phyloP scores from a whole-genome alignment of 2,113 vertebrate genomes.

The Etia nguti region DNA sequence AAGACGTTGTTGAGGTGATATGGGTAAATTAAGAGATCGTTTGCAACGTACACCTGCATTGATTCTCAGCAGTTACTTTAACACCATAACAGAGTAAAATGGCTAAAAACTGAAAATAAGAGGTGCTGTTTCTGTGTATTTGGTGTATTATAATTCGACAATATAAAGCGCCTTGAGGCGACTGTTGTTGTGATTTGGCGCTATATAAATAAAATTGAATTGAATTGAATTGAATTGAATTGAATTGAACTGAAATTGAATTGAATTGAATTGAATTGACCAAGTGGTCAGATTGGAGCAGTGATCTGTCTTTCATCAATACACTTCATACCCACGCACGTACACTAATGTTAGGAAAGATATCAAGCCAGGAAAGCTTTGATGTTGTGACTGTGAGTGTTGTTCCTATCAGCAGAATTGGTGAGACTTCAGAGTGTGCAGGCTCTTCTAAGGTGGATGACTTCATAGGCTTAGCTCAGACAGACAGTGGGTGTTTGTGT shows the following conservation, averaged over 20 bases:
- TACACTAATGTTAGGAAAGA: background rate
- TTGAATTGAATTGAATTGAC: too few relatives aligned
- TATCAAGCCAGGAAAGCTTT: conserved; percentile 25
- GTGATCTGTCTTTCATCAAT: background rate
- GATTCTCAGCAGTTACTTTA: background rate
- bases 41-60: background rate
- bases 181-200: too few relatives aligned
- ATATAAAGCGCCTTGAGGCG: too few relatives aligned
- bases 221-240: too few relatives aligned
- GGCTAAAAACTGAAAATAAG: background rate
- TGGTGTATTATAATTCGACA: background rate
- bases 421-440: background rate
- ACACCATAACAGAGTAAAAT: background rate
- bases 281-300: background rate
- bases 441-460: conserved; percentile 12
- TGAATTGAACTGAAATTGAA: too few relatives aligned
- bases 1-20: background rate
- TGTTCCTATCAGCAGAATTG: conserved; percentile 18
- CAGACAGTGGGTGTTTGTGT: conserved; percentile 40
- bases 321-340: background rate
- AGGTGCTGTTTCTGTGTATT: background rate
- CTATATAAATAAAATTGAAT: too few relatives aligned
- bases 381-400: background rate
- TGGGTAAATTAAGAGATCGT: background rate
- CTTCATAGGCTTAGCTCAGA: conserved; percentile 29